Evolutionary conservation across 2,888 invertebrate species (phyloP).

Genomic region (Aphidius colemani): DNA sequence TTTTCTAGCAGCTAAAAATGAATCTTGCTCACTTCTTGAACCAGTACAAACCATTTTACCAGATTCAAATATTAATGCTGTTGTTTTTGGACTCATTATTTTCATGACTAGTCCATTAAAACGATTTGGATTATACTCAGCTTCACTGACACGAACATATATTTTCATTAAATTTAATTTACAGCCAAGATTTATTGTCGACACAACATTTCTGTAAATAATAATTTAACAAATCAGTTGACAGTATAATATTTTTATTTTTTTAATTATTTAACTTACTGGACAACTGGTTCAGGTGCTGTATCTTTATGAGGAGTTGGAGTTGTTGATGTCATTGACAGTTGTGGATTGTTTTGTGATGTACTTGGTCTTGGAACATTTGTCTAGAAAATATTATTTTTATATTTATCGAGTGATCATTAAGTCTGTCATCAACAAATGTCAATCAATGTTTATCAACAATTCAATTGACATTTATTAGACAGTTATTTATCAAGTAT

Average conservation of each 20-base stretch:
- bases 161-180: conserved; percentile 75
- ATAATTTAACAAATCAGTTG: conserved; percentile 5
- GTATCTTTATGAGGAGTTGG: conserved; percentile 47
- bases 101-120: conserved; percentile 86
- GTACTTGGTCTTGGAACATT: conserved; percentile 52
- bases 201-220: conserved; percentile 75
- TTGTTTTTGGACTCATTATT: conserved; percentile 77
- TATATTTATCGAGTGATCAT: background rate
- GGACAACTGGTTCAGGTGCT: conserved; percentile 50
- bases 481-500: background rate
- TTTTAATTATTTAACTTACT: conserved; percentile 43
- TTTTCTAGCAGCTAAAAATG: conserved; percentile 77
- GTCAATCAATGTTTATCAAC: too few relatives aligned
- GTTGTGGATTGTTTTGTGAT: conserved; percentile 50
- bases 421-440: too few relatives aligned
- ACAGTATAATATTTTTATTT: conserved; percentile 2
- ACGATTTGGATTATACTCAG: conserved; percentile 81
- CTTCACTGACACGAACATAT: conserved; percentile 78
- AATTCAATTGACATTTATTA: background rate
- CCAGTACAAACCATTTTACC: conserved; percentile 86
- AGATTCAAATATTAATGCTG: conserved; percentile 76
- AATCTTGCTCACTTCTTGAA: conserved; percentile 77
- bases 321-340: conserved; percentile 45
- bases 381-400: conserved; percentile 40
- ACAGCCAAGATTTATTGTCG: conserved; percentile 77